Percentiles rank a stretch among this genome's conserved stretches.
These are phyloP conservation scores for Macaria notata DNA, from an alignment of 2,888 invertebrate species.

Conservation along the genomic window DNA sequence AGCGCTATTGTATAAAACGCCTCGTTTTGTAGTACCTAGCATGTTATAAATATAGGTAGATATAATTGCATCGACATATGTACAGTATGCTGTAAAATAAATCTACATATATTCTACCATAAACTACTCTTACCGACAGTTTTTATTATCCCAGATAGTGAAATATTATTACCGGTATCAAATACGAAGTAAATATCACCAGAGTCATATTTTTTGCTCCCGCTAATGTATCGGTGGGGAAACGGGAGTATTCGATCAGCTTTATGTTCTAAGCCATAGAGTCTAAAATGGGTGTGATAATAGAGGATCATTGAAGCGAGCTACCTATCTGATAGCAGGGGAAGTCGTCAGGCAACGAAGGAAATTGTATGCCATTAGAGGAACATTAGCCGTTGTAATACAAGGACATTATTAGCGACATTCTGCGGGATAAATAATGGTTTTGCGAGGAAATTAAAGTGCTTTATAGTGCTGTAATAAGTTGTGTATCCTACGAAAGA, in stretches of 20 bases:
- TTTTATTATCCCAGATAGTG: neutral
- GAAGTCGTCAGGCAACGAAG: constrained; percentile 53
- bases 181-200: constrained; percentile 36
- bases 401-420: constrained; percentile 49
- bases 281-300: constrained; percentile 2
- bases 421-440: constrained; percentile 30
- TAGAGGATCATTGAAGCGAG: constrained; percentile 1
- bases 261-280: constrained; percentile 8
- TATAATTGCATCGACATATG: no score
- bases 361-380: constrained; percentile 71
- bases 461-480: constrained; percentile 2
- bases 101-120: no score
- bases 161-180: constrained; percentile 35
- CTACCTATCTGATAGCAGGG: constrained; percentile 43
- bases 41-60: no score
- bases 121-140: no score
- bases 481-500: no score
- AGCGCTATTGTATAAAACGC: no score
- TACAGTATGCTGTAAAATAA: no score
- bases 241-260: neutral
- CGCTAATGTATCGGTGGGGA: constrained; percentile 49
- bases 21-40: no score
- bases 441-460: constrained; percentile 18
- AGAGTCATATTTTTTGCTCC: constrained; percentile 47
- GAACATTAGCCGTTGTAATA: constrained; percentile 64